Conservation (phyloP, 2,888 invertebrate species). For the Hypercompe scribonia region DNA sequence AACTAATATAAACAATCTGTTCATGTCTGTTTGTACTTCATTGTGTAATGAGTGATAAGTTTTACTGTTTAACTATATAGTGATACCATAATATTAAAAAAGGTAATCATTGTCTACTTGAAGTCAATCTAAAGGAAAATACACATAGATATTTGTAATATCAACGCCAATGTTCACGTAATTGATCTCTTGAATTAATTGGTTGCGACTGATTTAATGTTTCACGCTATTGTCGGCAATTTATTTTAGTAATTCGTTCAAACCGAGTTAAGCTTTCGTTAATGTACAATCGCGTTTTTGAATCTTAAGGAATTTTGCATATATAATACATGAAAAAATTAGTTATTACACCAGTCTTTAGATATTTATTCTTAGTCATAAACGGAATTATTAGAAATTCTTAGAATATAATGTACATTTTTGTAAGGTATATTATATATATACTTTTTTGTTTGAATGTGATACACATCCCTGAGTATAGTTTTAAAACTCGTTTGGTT, state of each 20-base stretch:
- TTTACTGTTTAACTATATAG: constrained; percentile 40
- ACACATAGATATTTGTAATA: constrained; percentile 29
- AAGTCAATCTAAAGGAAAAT: constrained; percentile 34
- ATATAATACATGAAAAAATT: constrained; percentile 36
- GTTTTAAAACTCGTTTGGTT: constrained; percentile 8
- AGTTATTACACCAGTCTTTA: constrained; percentile 35
- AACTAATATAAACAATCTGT: constrained; percentile 30
- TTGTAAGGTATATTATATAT: constrained; percentile 14
- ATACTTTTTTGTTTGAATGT: constrained; percentile 36
- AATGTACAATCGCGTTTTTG: constrained; percentile 23
- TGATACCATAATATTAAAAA: constrained; percentile 35
- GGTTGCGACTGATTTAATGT: constrained; percentile 36
- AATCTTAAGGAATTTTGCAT: background rate
- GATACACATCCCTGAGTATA: constrained; percentile 23
- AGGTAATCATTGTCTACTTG: constrained; percentile 35
- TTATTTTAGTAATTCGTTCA: constrained; percentile 27
- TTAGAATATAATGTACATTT: constrained; percentile 29
- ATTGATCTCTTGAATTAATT: constrained; percentile 52
- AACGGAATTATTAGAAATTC: constrained; percentile 33
- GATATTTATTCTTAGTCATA: constrained; percentile 52
- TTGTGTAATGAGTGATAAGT: constrained; percentile 38
- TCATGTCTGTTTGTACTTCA: constrained; percentile 34
- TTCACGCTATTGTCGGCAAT: constrained; percentile 31
- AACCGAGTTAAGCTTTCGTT: constrained; percentile 29
- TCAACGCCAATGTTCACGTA: constrained; percentile 46